phyloP scores from a whole-genome alignment of 1,140 invertebrate genomes.

The Cydia pomonella region DNA sequence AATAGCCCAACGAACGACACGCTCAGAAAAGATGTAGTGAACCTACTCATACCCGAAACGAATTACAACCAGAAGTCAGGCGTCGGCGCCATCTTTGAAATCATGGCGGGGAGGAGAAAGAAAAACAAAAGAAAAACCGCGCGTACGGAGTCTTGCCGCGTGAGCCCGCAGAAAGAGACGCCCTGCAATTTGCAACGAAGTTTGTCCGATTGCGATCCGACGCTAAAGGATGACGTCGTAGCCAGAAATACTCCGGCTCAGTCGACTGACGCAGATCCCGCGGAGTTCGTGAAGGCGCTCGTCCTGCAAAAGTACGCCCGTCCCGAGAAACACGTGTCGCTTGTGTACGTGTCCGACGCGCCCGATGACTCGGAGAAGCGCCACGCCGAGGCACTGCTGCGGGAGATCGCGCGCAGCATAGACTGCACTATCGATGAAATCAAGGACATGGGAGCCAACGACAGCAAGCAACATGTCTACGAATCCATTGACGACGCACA shows the following conservation, averaged over 20 bases:
- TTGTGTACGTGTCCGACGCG: slow-evolving; percentile 64
- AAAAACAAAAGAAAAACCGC: slow-evolving; percentile 55
- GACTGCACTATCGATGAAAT: slow-evolving; percentile 66
- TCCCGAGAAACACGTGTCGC: slow-evolving; percentile 67
- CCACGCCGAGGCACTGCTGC: slow-evolving; percentile 64
- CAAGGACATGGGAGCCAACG: slow-evolving; percentile 65
- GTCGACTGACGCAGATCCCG: slow-evolving; percentile 45
- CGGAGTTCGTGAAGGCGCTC: slow-evolving; percentile 67
- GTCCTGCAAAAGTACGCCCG: slow-evolving; percentile 70
- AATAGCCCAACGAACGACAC: slow-evolving; percentile 55
- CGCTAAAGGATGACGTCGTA: slow-evolving; percentile 37
- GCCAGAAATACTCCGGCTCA: slow-evolving; percentile 61
- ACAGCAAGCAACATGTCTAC: slow-evolving; percentile 49
- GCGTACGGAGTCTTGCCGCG: slow-evolving; percentile 50
- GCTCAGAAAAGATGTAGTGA: slow-evolving; percentile 70
- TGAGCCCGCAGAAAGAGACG: slow-evolving; percentile 54
- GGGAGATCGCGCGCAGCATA: slow-evolving; percentile 68
- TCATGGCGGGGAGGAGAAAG: slow-evolving; percentile 65
- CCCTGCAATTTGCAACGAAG: slow-evolving; percentile 48
- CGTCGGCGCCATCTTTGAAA: slow-evolving; percentile 62
- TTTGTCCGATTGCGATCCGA: slow-evolving; percentile 40
- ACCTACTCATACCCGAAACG: slow-evolving; percentile 65
- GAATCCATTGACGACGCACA: slow-evolving; percentile 49
- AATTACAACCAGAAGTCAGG: slow-evolving; percentile 65
- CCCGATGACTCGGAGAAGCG: slow-evolving; percentile 60